Base-by-base conservation (phyloP, 2,113 vertebrate genomes). In the Pterocles gutturalis region DNA sequence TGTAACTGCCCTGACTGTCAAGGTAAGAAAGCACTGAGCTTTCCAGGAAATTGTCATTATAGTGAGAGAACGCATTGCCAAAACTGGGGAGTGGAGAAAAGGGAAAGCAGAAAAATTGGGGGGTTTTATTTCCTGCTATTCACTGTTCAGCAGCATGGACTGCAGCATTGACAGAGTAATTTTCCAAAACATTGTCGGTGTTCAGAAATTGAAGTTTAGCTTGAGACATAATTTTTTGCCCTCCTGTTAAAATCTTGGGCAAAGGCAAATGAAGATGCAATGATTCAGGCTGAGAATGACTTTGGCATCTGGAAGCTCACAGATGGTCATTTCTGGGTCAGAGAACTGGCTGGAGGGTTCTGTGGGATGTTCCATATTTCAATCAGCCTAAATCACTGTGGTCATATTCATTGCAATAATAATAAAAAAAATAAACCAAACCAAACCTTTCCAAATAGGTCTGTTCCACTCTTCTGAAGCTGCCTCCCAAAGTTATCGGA, bases 211-310 rank as follows among this genome's bases (percentile, higher is more conserved):
- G 8, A 38, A 46, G 18, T 62, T 86, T 33, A 26, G 7, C 13
- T 2, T 9, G 36, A 67, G 36, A 57, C 2, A 1, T 7, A 6
- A 38, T 38, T 41, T 69, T 45, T 43, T 2, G 0, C 10, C 13
- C 31, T 14, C 4, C 22, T n/a, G 11, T 60, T 65, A 36, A n/a
- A 41, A 13, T 33, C 25, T 26, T 28, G 6, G 43, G n/a, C 20
- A 38, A 93, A 75, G 6, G 61, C n/a, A 54, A 43, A 53, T 11
- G 38, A 36, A 58, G 5, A 18, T 13, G 57, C 20, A n/a, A 4
- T 9, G 45, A 31, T 64, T 55, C 76, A 48, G 78, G 21, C 3
- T 55, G 45, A 83, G 34, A 38, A 17, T 1, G 10, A 8, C 17
- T 64, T 70, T 4, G 3, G 49, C 48, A 69, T 21, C 49, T 33